Evolutionary conservation across 35 echinoderm and acorn worm species (phyloP), one percentile per base, ranked within the genome.

Genomic region (Patiria miniata): DNA sequence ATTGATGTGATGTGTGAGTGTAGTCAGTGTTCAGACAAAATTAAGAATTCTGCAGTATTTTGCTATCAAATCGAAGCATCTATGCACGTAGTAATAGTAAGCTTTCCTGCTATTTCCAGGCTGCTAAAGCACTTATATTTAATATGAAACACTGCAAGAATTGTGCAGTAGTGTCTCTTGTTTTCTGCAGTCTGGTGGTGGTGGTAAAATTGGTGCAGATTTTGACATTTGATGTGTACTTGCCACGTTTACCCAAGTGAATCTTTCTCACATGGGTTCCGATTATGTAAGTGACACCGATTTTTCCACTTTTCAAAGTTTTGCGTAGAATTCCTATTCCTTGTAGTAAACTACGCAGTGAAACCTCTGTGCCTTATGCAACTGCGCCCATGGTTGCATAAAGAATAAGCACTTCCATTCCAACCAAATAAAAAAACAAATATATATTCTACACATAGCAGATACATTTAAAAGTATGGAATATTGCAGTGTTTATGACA

Each of bases 331-430:
- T 26, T 10, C 29, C 65, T 73, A 14, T 4, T 73, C 14, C 29
- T 22, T 26, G 4, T 47, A 47, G 42, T 12, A 47, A 47, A 47
- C 12, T 4, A 47, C 42, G 42, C 42, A 47, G 42, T 47, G 42
- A 73, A 30, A 73, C 65, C 65, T 73, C 65, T 73, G 65, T 73
- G 65, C 65, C 65, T 73, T 73, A 23, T 73, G 42, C 12, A 23
- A 73, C 65, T 73, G 34, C 34, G 34, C 10, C 29, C n/a, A 29
- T 28, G 34, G 65, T 73, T 23, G 26, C 65, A 73, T 36, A 73
- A 73, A 73, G 42, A 73, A 73, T 23, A 73, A 73, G 65, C 65
- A 73, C 65, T 73, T 73, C 65, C 65, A 73, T 73, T 73, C 65
- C 65, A 73, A 73, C 65, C 34, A 73, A 73, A 73, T 73, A 26